Evolutionary conservation across 2,113 vertebrate species (phyloP).

Genomic region (Passer domesticus): DNA sequence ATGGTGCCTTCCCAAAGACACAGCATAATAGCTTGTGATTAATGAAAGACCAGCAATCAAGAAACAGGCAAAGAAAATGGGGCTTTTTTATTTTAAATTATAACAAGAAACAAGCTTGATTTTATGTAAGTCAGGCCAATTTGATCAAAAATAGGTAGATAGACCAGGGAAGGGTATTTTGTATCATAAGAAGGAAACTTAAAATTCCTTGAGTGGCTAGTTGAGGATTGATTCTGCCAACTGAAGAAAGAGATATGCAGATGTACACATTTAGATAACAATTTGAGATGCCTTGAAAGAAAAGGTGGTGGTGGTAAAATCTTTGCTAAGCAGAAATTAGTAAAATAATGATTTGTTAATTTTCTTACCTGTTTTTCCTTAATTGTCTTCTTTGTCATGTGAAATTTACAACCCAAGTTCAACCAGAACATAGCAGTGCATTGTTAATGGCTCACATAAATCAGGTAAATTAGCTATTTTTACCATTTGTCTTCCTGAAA

Average conservation of each 20-base stretch:
- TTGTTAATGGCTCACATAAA: conserved; percentile 73
- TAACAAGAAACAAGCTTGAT: background rate
- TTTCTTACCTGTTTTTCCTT: conserved; percentile 54
- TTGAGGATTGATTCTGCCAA: background rate
- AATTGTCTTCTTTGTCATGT: conserved; percentile 65
- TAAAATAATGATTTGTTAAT: conserved; percentile 10
- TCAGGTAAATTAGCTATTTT: conserved; percentile 72
- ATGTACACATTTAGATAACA: background rate
- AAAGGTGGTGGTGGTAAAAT: background rate
- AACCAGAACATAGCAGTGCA: background rate
- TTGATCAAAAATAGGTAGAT: background rate
- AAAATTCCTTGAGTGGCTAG: background rate
- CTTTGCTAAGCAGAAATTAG: conserved; percentile 15
- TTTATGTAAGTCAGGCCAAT: background rate
- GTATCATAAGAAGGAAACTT: background rate
- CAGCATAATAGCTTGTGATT: background rate
- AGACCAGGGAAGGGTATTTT: background rate
- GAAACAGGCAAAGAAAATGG: background rate
- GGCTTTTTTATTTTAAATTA: background rate
- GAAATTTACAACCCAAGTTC: conserved; percentile 64
- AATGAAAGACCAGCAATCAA: background rate
- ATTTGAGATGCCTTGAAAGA: background rate
- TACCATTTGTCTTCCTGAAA: conserved; percentile 65
- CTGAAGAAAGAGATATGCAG: background rate
- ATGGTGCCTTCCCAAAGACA: background rate